Evolutionary conservation across 1,140 invertebrate species (phyloP).

Genomic region (Mya arenaria): DNA sequence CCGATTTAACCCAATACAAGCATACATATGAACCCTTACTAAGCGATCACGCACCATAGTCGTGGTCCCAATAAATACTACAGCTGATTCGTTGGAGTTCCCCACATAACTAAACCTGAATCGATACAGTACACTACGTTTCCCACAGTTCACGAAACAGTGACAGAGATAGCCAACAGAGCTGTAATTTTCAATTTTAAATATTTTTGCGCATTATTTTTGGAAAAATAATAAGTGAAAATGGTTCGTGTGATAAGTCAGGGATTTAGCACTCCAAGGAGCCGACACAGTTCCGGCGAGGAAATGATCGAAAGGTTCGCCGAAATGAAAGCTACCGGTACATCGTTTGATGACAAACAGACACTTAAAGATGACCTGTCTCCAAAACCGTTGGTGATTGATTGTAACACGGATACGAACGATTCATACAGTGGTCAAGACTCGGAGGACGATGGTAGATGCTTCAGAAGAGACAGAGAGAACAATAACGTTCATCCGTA

Average conservation of each 20-base stretch:
- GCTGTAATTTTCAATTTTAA: not conserved
- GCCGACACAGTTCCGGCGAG: slow-evolving; percentile 69
- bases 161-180: not conserved
- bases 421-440: slow-evolving; percentile 49
- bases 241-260: slow-evolving; percentile 71
- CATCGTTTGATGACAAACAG: slow-evolving; percentile 35
- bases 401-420: slow-evolving; percentile 52
- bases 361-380: not conserved
- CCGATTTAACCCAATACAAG: slow-evolving; percentile 48
- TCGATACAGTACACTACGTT: slow-evolving; percentile 36
- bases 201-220: not conserved
- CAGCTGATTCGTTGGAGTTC: slow-evolving; percentile 35
- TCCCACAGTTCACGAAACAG: not conserved
- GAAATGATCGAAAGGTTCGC: slow-evolving; percentile 63
- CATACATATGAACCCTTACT: slow-evolving; percentile 47
- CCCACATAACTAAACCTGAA: slow-evolving; percentile 7
- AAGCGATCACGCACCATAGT: slow-evolving; percentile 40
- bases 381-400: slow-evolving; percentile 22
- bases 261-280: slow-evolving; percentile 67
- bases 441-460: slow-evolving; percentile 35
- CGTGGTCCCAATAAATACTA: slow-evolving; percentile 35
- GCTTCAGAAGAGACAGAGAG: slow-evolving; percentile 1
- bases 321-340: slow-evolving; percentile 50
- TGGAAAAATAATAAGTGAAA: slow-evolving; percentile 14
- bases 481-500: slow-evolving; percentile 18